Percentiles rank a stretch among this genome's conserved stretches.
These are phyloP conservation scores for Apeira syringaria DNA, from an alignment of 2,888 invertebrate genomes.

Conservation along the genomic window DNA sequence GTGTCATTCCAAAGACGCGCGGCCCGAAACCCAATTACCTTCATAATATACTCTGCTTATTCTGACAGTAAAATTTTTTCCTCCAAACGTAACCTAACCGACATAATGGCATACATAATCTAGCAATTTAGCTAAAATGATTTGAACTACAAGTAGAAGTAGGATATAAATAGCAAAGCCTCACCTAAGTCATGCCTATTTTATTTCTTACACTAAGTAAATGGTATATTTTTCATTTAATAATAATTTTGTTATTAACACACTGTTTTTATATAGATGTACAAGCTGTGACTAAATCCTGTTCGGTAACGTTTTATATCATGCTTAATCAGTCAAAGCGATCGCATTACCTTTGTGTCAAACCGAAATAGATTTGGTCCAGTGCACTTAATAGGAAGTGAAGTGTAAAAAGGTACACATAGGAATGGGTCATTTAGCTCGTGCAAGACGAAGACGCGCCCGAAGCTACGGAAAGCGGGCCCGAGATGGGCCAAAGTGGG, in stretches of 20 bases:
- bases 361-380: conserved; percentile 33
- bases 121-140: too few relatives aligned
- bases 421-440: conserved; percentile 54
- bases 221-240: too few relatives aligned
- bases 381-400: conserved; percentile 50
- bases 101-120: too few relatives aligned
- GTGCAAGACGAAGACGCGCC: conserved; percentile 57
- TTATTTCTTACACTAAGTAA: too few relatives aligned
- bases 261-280: too few relatives aligned
- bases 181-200: too few relatives aligned
- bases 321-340: conserved; percentile 21
- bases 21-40: conserved; percentile 46
- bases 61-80: conserved; percentile 27
- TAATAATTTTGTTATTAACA: too few relatives aligned
- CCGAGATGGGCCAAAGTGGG: conserved; percentile 39
- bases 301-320: conserved; percentile 13
- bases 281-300: neutral
- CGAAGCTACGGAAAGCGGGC: conserved; percentile 52
- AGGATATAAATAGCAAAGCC: too few relatives aligned
- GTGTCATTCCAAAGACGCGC: conserved; percentile 38
- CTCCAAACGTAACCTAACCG: conserved; percentile 8
- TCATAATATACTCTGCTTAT: conserved; percentile 41
- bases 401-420: conserved; percentile 45
- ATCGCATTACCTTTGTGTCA: conserved; percentile 37
- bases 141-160: too few relatives aligned